Conservation (phyloP, 2,113 vertebrate genomes). For the Chitala chitala region DNA sequence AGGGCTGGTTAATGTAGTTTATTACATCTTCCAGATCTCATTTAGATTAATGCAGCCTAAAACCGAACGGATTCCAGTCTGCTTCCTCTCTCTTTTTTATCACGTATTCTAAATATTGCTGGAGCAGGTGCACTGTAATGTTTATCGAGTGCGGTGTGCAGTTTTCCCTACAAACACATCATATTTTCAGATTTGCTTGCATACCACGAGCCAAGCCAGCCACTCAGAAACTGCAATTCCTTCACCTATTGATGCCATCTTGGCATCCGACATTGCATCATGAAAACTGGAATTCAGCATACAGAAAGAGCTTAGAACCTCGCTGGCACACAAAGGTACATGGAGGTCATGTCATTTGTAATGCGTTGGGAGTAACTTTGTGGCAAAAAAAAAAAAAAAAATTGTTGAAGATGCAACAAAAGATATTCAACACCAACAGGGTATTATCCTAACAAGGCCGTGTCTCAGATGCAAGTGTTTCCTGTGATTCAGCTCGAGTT, state of each 20-base stretch:
- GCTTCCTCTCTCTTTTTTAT: neutral
- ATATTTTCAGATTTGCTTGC: conserved; percentile 7
- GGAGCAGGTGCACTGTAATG: neutral
- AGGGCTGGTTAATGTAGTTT: neutral
- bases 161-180: neutral
- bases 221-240: neutral
- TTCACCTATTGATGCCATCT: neutral
- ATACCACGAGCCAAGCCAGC: conserved; percentile 7
- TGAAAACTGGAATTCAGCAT: neutral
- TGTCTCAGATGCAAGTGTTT: too few relatives aligned
- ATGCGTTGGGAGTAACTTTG: too few relatives aligned
- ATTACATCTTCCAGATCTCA: conserved; percentile 13
- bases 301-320: neutral
- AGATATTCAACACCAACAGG: too few relatives aligned
- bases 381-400: too few relatives aligned
- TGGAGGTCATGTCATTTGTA: neutral
- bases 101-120: neutral
- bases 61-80: neutral
- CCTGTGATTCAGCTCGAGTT: too few relatives aligned
- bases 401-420: too few relatives aligned
- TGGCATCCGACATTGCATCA: neutral
- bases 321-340: neutral
- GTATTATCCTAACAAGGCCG: too few relatives aligned
- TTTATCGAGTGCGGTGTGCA: neutral
- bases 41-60: neutral